Conservation (phyloP, 2,797 vertebrate genomes). For the Sphenodon punctatus region DNA sequence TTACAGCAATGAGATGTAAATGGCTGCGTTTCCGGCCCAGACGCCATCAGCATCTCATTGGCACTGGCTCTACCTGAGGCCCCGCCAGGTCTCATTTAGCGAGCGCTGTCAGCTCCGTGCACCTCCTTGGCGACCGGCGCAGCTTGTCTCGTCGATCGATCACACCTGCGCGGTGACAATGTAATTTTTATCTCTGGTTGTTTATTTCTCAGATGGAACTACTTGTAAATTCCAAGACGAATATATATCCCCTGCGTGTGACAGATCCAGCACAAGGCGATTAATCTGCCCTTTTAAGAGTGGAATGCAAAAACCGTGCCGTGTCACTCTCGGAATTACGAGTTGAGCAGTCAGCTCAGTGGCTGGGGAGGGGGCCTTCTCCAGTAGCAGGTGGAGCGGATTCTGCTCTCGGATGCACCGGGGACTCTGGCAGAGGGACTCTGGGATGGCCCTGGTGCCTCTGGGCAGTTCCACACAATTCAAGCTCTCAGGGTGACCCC, state of each 20-base stretch:
- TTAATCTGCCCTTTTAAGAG: slow-evolving; percentile 77
- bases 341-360: not conserved
- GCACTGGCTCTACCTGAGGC: slow-evolving; percentile 1
- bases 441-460: no score
- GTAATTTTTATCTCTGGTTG: slow-evolving; percentile 82
- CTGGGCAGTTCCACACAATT: no score
- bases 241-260: slow-evolving; percentile 74
- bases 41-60: slow-evolving; percentile 31
- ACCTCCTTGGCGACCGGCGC: not conserved
- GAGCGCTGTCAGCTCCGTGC: not conserved
- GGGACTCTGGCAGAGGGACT: no score
- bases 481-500: no score
- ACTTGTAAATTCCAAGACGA: slow-evolving; percentile 81
- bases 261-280: slow-evolving; percentile 74
- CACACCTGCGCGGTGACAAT: slow-evolving; percentile 77
- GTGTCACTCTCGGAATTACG: slow-evolving; percentile 26
- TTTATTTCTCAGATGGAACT: slow-evolving; percentile 82
- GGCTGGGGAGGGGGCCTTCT: not conserved
- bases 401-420: no score
- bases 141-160: slow-evolving; percentile 67
- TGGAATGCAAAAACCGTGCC: slow-evolving; percentile 52
- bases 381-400: not conserved
- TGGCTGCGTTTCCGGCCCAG: not conserved
- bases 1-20: slow-evolving; percentile 30
- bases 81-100: slow-evolving; percentile 27